Base-by-base conservation (phyloP, 2,113 vertebrate species). In the Zapus hudsonius region DNA sequence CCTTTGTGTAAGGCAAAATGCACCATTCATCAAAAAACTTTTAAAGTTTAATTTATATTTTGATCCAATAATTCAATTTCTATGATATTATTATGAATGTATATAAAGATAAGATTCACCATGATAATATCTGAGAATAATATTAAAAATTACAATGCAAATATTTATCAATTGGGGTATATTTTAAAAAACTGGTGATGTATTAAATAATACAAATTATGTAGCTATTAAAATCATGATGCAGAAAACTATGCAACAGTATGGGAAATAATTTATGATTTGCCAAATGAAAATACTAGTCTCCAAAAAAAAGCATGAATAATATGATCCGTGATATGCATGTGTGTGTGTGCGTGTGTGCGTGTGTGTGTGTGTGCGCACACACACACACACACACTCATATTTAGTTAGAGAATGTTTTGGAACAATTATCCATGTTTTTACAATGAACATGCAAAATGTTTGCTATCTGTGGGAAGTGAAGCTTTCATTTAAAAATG, bases 261-360 rank as follows among this genome's bases (percentile, higher is more conserved):
- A 82, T 91, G 52, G 47, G 22, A 92, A 94, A 90, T 90, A n/a
- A 93, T 76, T 90, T 78, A 91, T 92, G 59, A 92, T 93, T 16
- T 5, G 88, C 81, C n/a, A 88, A 83, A 92, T 92, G 57, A 83
- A 94, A 90, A 69, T 76, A 88, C 38, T 27, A 86, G 70, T 59
- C 5, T 83, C 38, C 42, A 70, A 38, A 82, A 75, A 52, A 47
- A 33, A 75, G 23, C 83, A 90, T 72, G 9, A 94, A 88, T 52
- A 92, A 42, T 82, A 69, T 57, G 15, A 73, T 81, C 44, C 78
- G 67, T 33, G 57, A 23, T 42, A 3, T 86, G 66, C 80, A 36
- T 88, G 59, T 87, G 40, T 95, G 38, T 42, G 13, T 76, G 57
- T 40, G 82, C 7, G 42, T 90, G 27, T n/a, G n/a, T n/a, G n/a